Evolutionary conservation across 2,888 invertebrate species (phyloP).

Genomic region (Apantesis nais): DNA sequence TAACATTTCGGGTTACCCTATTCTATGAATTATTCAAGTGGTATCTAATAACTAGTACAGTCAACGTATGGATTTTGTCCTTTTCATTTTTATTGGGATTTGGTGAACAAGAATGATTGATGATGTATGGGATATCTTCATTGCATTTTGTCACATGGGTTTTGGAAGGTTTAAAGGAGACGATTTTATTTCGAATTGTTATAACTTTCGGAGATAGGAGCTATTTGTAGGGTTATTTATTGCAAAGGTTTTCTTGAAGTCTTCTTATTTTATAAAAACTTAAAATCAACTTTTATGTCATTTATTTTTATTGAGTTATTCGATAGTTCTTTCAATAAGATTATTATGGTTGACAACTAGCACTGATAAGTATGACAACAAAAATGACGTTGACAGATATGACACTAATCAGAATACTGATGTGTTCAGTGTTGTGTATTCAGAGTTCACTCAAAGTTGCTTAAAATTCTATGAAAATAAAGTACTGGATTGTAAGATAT

Average conservation of each 20-base stretch:
- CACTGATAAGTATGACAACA: not conserved
- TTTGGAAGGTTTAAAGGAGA: not conserved
- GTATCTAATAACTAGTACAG: conserved; percentile 75
- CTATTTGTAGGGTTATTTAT: not conserved
- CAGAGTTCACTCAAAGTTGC: not conserved
- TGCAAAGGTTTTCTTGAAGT: not conserved
- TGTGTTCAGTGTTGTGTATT: not conserved
- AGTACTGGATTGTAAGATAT: not conserved
- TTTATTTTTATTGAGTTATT: too few relatives aligned
- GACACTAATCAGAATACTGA: not conserved
- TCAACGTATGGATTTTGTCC: conserved; percentile 43
- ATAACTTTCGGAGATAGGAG: not conserved
- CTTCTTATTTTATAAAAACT: too few relatives aligned
- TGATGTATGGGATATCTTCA: conserved; percentile 16
- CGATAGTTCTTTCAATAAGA: too few relatives aligned
- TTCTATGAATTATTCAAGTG: conserved; percentile 82
- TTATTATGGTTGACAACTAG: too few relatives aligned
- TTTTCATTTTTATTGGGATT: conserved; percentile 35
- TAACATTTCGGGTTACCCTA: conserved; percentile 76
- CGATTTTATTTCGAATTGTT: not conserved
- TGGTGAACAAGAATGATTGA: conserved; percentile 45
- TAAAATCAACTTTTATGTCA: too few relatives aligned
- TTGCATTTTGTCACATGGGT: conserved; percentile 1
- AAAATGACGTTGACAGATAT: not conserved
- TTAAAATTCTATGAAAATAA: not conserved